Conservation (phyloP, 2,888 invertebrate genomes). For the Spisula solida region DNA sequence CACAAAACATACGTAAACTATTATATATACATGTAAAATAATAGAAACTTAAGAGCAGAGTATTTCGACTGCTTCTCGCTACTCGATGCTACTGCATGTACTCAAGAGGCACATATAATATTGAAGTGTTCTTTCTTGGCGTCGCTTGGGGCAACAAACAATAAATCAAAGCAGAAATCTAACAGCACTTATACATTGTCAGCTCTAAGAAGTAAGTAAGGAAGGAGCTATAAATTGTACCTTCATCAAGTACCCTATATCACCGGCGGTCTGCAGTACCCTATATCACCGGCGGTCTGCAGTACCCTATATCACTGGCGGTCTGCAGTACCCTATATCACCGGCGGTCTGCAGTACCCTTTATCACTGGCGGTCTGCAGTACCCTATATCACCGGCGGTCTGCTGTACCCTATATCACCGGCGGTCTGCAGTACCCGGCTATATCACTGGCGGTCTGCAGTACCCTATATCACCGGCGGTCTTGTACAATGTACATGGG, state of each 20-base stretch:
- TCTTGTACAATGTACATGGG: neutral
- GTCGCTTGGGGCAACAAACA: constrained; percentile 22
- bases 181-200: constrained; percentile 16
- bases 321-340: too few relatives aligned
- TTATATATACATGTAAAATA: constrained; percentile 1
- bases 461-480: too few relatives aligned
- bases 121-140: constrained; percentile 17
- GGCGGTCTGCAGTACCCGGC: too few relatives aligned
- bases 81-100: neutral
- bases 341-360: too few relatives aligned
- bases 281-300: too few relatives aligned
- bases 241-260: neutral
- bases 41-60: neutral
- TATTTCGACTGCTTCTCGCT: neutral
- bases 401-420: too few relatives aligned
- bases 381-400: too few relatives aligned
- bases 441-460: too few relatives aligned
- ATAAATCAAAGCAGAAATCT: constrained; percentile 7
- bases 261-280: neutral
- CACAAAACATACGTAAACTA: neutral
- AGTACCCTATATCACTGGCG: too few relatives aligned
- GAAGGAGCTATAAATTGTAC: neutral
- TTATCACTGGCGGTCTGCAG: too few relatives aligned
- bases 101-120: constrained; percentile 7
- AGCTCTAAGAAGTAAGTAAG: neutral